These are phyloP conservation scores for Lepilemur septentrionalis DNA, from an alignment of 2,797 vertebrate species.

Conservation along the genomic window DNA sequence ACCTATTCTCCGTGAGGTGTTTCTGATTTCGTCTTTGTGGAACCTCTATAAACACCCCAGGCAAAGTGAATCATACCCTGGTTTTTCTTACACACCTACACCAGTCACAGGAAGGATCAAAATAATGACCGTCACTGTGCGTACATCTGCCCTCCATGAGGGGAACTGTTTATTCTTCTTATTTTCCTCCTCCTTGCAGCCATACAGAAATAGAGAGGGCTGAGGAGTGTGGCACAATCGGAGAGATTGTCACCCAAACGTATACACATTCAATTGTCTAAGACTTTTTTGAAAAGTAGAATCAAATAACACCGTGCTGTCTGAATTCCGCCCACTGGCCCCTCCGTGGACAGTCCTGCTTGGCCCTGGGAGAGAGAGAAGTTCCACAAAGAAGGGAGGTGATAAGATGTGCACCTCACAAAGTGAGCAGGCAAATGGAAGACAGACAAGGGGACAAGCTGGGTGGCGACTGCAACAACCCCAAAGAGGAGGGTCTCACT, in stretches of 20 bases:
- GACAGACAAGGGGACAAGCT: accelerated
- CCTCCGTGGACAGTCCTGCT: too few relatives aligned
- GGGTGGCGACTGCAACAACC: neutral
- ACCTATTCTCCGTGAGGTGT: accelerated
- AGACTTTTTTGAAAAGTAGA: neutral
- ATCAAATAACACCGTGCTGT: neutral
- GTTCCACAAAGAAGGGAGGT: neutral
- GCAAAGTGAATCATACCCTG: neutral
- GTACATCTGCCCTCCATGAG: accelerated
- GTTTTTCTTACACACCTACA: neutral
- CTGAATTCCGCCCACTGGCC: neutral
- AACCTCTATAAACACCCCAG: neutral
- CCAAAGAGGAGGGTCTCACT: accelerated
- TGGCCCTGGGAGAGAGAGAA: neutral
- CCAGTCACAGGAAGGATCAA: neutral
- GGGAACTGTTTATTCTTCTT: too few relatives aligned
- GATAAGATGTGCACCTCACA: neutral
- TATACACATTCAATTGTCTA: neutral
- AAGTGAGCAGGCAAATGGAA: neutral
- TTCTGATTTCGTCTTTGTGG: neutral
- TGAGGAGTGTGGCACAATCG: accelerated
- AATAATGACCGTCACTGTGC: accelerated
- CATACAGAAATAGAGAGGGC: neutral
- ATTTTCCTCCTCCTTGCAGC: neutral
- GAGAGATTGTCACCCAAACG: neutral